Evolutionary conservation across 2,113 vertebrate species (phyloP).

Genomic region (Scartelaos histophorus): DNA sequence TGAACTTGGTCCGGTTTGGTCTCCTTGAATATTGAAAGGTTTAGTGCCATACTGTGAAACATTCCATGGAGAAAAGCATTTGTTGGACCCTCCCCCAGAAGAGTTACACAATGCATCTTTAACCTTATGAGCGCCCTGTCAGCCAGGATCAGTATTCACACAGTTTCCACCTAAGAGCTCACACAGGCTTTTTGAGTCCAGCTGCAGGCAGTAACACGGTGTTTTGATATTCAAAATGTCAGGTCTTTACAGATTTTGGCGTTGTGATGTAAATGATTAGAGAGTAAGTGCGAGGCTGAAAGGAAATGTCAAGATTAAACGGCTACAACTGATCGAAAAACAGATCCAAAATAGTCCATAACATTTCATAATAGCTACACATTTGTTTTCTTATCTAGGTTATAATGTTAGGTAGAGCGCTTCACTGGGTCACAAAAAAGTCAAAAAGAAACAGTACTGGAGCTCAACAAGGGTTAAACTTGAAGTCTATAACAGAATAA

Average conservation of each 20-base stretch:
- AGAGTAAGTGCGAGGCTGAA: background rate
- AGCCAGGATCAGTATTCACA: conserved; percentile 8
- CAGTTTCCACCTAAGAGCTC: background rate
- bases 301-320: background rate
- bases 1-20: no score
- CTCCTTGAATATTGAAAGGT: no score
- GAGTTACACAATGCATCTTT: background rate
- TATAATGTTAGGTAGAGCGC: no score
- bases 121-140: background rate
- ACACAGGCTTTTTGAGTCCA: conserved; percentile 10
- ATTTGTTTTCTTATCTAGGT: no score
- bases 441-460: no score
- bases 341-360: background rate
- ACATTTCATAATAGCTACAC: no score
- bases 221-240: conserved; percentile 4
- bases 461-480: no score
- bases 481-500: no score
- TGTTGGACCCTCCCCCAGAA: no score
- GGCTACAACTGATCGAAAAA: background rate
- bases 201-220: background rate
- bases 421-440: no score
- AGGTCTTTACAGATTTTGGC: background rate
- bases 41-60: no score
- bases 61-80: no score
- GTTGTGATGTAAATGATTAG: background rate